These are phyloP conservation scores for Dromas ardeola DNA, from an alignment of 2,113 vertebrate genomes.

Conservation along the genomic window DNA sequence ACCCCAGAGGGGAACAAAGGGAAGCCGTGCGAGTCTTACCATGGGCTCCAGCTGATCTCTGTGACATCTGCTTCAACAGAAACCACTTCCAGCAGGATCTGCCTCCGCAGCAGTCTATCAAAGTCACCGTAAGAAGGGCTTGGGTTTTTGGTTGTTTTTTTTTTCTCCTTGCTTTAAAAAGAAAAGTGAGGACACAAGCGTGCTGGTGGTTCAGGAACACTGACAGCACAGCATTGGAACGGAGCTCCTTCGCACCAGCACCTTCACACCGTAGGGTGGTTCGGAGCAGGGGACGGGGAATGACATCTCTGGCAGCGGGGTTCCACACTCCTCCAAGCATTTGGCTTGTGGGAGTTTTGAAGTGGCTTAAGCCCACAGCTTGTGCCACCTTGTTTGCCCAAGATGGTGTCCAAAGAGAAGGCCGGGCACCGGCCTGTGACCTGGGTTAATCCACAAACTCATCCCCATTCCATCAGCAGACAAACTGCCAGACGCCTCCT, in stretches of 20 bases:
- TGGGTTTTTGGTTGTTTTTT: too few species aligned
- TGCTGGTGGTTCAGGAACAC: fast-evolving
- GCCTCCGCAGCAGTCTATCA: background rate
- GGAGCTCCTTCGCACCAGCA: background rate
- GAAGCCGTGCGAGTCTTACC: fast-evolving
- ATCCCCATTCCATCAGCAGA: background rate
- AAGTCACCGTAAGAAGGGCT: background rate
- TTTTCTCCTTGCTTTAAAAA: background rate
- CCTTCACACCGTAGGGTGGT: background rate
- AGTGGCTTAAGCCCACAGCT: background rate
- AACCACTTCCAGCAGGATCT: background rate
- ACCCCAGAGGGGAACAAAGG: background rate
- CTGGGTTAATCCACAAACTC: background rate
- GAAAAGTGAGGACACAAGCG: background rate
- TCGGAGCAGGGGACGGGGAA: background rate
- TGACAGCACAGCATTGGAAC: background rate
- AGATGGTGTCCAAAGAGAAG: background rate
- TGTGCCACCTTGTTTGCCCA: background rate
- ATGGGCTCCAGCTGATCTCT: background rate
- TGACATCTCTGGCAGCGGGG: background rate
- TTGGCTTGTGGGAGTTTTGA: background rate
- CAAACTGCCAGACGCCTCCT: background rate
- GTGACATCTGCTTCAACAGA: background rate
- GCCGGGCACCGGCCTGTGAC: background rate
- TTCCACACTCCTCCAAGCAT: background rate